Percentiles rank a stretch among this genome's conserved stretches.
phyloP scores from a whole-genome alignment of 2,113 vertebrate species.

The Hemibagrus wyckioides region DNA sequence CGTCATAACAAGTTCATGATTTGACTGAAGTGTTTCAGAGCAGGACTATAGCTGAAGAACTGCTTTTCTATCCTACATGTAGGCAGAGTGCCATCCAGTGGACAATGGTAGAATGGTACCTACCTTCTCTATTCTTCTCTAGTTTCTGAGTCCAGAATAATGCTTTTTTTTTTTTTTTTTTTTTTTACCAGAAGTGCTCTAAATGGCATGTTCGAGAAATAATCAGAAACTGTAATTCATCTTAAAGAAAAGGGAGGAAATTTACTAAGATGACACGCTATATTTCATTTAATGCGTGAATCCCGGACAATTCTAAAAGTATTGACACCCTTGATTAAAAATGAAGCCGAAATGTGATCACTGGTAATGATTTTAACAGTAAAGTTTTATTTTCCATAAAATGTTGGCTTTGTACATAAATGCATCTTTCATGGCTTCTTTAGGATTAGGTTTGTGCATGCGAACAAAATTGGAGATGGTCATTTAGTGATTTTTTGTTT shows the following conservation, averaged over 20 bases:
- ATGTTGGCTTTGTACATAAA: background rate
- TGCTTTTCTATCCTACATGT: background rate
- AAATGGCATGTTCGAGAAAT: background rate
- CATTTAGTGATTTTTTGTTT: background rate
- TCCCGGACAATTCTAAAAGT: background rate
- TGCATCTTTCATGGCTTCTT: background rate
- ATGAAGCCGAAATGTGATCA: background rate
- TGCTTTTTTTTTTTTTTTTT: background rate
- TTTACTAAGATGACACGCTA: background rate
- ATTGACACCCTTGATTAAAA: background rate
- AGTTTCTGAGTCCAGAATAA: background rate
- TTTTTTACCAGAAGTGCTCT: background rate
- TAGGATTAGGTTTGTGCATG: background rate
- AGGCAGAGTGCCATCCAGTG: constrained; percentile 2
- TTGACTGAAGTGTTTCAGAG: background rate
- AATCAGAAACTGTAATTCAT: background rate
- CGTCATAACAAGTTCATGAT: background rate
- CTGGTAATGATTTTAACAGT: background rate
- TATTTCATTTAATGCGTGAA: background rate
- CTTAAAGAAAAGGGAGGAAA: background rate
- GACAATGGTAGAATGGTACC: background rate
- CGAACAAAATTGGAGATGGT: background rate
- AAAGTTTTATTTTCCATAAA: background rate
- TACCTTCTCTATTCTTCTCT: background rate
- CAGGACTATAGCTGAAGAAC: no score